Percentiles rank a stretch among this genome's conserved stretches.
Evolutionary conservation across 2,113 vertebrate species (phyloP).

Genomic region (Rhagologus leucostigma): DNA sequence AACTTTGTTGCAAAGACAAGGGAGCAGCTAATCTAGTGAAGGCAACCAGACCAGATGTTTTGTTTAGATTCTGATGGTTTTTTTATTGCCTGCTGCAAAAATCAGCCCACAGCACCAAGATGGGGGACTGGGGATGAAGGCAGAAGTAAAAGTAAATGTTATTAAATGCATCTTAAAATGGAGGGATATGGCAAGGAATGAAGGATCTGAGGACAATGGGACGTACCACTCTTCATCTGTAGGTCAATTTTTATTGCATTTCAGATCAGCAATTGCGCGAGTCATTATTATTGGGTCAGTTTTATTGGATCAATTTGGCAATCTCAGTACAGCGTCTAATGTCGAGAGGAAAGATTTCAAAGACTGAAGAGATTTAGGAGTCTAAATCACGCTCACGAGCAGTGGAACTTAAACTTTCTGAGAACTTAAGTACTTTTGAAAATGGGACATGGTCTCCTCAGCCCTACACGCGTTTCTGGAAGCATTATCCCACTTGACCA

Average conservation of each 20-base stretch:
- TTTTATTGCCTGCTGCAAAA: neutral
- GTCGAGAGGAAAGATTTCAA: neutral
- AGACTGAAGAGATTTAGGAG: neutral
- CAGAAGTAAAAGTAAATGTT: neutral
- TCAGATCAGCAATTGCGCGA: constrained; percentile 1
- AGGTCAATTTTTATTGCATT: constrained; percentile 50
- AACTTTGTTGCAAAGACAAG: neutral
- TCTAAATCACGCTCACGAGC: neutral
- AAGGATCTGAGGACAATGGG: constrained; percentile 5
- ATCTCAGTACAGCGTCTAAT: neutral
- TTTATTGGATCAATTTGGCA: constrained; percentile 55
- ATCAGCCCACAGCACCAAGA: neutral
- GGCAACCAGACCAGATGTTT: neutral
- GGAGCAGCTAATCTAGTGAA: neutral
- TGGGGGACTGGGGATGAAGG: neutral
- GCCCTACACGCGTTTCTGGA: neutral
- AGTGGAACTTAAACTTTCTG: neutral
- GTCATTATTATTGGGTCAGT: constrained; percentile 17
- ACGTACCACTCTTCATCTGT: neutral
- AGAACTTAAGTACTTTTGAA: constrained; percentile 3
- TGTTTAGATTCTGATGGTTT: neutral
- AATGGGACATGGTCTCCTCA: neutral
- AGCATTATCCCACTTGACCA: neutral
- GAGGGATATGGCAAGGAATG: neutral
- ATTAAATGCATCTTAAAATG: neutral